phyloP scores from a whole-genome alignment of 1,140 invertebrate genomes.

The Orchestia grillus region DNA sequence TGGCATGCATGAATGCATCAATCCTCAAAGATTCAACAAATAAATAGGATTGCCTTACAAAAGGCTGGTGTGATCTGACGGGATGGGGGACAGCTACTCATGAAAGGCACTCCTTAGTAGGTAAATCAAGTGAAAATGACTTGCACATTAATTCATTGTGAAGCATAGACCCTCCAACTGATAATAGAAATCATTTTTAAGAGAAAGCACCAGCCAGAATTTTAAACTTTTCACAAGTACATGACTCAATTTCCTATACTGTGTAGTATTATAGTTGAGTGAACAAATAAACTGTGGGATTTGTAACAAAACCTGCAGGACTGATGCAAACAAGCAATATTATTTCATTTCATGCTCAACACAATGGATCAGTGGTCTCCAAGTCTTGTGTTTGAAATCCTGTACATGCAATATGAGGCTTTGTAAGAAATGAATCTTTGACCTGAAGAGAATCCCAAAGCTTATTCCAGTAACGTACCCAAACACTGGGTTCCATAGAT shows the following conservation, averaged over 20 bases:
- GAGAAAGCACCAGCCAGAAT: too few relatives aligned
- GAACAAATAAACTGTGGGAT: not conserved
- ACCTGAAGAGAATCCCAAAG: not conserved
- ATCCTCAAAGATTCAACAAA: not conserved
- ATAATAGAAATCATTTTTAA: too few relatives aligned
- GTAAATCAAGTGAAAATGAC: too few relatives aligned
- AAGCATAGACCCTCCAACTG: too few relatives aligned
- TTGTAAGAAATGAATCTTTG: not conserved
- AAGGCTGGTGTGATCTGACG: not conserved
- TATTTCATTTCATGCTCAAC: not conserved
- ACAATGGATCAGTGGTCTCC: not conserved
- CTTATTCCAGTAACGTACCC: too few relatives aligned
- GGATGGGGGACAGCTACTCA: too few relatives aligned
- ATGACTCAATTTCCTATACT: too few relatives aligned
- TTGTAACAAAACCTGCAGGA: not conserved
- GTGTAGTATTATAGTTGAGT: too few relatives aligned
- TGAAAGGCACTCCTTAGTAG: too few relatives aligned
- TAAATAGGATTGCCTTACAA: not conserved
- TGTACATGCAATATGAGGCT: not conserved
- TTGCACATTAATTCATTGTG: too few relatives aligned
- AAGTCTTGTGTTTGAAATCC: not conserved
- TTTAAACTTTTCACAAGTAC: too few relatives aligned
- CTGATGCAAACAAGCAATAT: not conserved
- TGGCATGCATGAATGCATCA: not conserved
- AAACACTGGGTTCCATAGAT: too few relatives aligned